Conservation (phyloP, 2,113 vertebrate species). For the Tichodroma muraria region DNA sequence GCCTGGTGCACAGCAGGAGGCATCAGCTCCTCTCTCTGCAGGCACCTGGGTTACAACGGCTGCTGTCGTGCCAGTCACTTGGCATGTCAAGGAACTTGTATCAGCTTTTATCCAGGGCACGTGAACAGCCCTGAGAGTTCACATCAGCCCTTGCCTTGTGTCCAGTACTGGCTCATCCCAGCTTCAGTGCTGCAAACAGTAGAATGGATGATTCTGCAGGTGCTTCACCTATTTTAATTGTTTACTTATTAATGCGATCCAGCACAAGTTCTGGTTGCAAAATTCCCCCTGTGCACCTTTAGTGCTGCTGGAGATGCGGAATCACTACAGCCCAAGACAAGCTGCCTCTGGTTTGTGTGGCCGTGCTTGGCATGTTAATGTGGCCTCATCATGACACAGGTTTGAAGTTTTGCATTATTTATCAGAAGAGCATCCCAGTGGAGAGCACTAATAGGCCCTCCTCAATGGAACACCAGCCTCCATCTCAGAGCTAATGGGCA, state of each 20-base stretch:
- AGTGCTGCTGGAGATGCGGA: neutral
- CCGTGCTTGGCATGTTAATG: neutral
- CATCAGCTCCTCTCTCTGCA: neutral
- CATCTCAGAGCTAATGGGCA: neutral
- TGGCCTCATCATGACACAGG: neutral
- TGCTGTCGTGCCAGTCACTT: neutral
- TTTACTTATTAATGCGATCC: neutral
- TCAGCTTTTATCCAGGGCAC: neutral
- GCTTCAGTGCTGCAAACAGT: neutral
- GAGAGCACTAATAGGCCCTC: neutral
- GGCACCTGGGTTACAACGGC: neutral
- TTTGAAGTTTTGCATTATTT: neutral
- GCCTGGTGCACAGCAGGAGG: neutral
- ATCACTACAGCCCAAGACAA: neutral
- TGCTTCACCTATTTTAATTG: neutral
- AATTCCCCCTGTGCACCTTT: neutral
- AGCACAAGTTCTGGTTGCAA: neutral
- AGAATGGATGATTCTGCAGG: neutral
- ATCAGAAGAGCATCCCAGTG: neutral
- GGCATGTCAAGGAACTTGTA: accelerated
- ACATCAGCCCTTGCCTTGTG: neutral
- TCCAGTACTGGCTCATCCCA: neutral
- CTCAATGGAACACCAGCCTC: neutral
- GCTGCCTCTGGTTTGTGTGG: neutral
- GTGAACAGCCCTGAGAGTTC: neutral